Conservation (phyloP, 2,797 vertebrate genomes). For the Falco columbarius region DNA sequence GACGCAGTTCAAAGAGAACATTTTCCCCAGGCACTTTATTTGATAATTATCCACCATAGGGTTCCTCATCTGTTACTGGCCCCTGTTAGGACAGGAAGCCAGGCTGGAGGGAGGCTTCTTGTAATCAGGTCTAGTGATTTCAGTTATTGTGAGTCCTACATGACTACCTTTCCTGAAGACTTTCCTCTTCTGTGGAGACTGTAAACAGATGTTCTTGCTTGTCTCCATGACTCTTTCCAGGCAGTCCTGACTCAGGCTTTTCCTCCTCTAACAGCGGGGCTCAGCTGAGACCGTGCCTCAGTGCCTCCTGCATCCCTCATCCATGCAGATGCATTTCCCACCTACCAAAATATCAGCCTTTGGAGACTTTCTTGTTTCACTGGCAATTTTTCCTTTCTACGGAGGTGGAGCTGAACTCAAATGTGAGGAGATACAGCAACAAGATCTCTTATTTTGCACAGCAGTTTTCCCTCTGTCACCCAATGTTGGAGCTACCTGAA, state of each 20-base stretch:
- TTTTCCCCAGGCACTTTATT: conserved; percentile 2
- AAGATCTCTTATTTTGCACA: background rate
- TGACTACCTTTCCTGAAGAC: background rate
- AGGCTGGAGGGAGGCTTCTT: background rate
- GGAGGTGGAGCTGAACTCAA: background rate
- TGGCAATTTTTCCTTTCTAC: background rate
- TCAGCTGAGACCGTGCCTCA: background rate
- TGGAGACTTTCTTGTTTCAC: background rate
- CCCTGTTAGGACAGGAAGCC: background rate
- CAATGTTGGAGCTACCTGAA: background rate
- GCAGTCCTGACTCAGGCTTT: background rate
- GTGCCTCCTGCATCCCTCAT: background rate
- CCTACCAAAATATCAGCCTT: background rate
- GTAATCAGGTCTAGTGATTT: background rate
- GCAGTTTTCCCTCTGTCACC: background rate
- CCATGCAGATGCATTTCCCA: background rate
- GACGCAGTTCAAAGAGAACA: conserved; percentile 15
- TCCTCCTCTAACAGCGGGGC: background rate
- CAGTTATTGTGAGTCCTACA: background rate
- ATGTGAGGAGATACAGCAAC: background rate
- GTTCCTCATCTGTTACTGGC: conserved; percentile 12
- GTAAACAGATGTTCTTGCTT: background rate
- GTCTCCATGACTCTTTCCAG: background rate
- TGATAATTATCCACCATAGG: conserved; percentile 26
- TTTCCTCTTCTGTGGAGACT: background rate